Percentiles rank a stretch among this genome's conserved stretches.
Evolutionary conservation across 2,113 vertebrate genomes (phyloP).

Genomic region (Pygoscelis adeliae): DNA sequence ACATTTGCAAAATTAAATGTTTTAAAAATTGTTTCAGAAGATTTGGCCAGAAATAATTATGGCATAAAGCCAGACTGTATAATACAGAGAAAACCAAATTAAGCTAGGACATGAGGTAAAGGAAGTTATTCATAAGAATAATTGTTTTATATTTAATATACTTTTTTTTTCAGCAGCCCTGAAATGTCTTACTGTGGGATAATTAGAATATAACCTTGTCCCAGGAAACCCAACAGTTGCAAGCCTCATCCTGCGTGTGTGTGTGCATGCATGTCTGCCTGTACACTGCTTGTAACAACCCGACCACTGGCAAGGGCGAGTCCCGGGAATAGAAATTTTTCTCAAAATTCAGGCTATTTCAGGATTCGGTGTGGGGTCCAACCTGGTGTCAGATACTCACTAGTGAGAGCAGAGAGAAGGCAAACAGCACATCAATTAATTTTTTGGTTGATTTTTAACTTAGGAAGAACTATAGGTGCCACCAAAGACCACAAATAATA

Average conservation of each 20-base stretch:
- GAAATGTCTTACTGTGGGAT: neutral
- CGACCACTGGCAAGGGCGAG: neutral
- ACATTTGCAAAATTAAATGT: conserved; percentile 17
- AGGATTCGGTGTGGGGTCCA: neutral
- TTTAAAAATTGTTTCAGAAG: neutral
- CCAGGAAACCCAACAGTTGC: neutral
- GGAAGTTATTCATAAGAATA: neutral
- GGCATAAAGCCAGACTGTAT: neutral
- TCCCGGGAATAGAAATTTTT: neutral
- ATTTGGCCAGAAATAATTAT: conserved; percentile 7
- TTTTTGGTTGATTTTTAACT: conserved; percentile 4
- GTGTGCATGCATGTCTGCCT: neutral
- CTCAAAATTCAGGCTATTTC: neutral
- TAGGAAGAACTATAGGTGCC: neutral
- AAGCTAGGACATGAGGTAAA: neutral
- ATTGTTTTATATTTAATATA: neutral
- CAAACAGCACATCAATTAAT: neutral
- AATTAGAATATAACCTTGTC: neutral
- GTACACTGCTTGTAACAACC: neutral
- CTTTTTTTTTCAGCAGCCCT: neutral
- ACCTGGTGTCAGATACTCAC: neutral
- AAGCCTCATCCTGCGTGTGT: neutral
- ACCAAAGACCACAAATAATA: neutral
- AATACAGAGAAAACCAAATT: conserved; percentile 7
- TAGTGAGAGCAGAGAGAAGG: neutral